phyloP scores from a whole-genome alignment of 2,113 vertebrate genomes.

The Anoura caudifer region DNA sequence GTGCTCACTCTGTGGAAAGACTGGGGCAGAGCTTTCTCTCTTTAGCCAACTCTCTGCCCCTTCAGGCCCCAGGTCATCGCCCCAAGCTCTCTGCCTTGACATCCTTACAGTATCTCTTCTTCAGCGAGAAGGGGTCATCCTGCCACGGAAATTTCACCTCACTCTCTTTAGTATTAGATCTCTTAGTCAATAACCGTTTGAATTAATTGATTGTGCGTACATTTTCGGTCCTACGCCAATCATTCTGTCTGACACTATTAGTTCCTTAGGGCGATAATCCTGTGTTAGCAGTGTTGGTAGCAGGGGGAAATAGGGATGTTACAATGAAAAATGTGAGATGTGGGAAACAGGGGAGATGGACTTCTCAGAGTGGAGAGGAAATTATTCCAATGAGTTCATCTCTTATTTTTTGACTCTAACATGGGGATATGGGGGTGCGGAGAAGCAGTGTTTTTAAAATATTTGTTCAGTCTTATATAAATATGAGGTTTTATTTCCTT shows the following conservation, averaged over 20 bases:
- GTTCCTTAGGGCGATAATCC: slow-evolving; percentile 47
- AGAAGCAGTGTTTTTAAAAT: not conserved
- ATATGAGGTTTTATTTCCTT: not conserved
- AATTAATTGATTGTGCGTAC: slow-evolving; percentile 37
- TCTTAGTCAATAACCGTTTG: slow-evolving; percentile 36
- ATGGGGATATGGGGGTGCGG: too few relatives aligned
- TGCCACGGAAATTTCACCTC: slow-evolving; percentile 31
- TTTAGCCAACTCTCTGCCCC: too few relatives aligned
- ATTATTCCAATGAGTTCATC: not conserved
- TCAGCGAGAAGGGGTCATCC: slow-evolving; percentile 24
- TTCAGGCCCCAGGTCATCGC: not conserved
- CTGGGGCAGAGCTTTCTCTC: not conserved
- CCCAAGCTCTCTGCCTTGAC: not conserved
- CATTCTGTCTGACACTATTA: slow-evolving; percentile 60
- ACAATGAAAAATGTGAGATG: slow-evolving; percentile 19
- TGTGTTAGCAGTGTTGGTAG: not conserved
- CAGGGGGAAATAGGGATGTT: slow-evolving; percentile 26
- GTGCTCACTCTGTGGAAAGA: not conserved
- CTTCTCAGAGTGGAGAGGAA: slow-evolving; percentile 4
- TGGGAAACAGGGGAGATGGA: not conserved
- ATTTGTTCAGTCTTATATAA: not conserved
- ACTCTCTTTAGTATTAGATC: slow-evolving; percentile 14
- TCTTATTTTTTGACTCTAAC: not conserved
- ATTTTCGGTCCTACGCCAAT: slow-evolving; percentile 55
- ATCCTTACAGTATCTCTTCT: not conserved